phyloP scores from a whole-genome alignment of 2,797 vertebrate genomes.

The Megalops cyprinoides region DNA sequence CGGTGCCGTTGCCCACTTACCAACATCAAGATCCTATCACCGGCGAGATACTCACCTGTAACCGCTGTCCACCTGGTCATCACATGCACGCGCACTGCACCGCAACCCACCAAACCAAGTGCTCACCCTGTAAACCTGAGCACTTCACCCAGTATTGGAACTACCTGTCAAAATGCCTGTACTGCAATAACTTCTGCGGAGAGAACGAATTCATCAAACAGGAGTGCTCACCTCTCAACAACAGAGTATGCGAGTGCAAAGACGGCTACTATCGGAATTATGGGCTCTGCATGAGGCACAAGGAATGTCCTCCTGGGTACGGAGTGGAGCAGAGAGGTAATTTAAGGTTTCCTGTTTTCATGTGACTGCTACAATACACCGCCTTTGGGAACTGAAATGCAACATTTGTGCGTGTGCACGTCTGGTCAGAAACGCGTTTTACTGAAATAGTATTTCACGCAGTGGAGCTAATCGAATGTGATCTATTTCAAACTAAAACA shows the following conservation, averaged over 20 bases:
- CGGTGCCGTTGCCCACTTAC: conserved; percentile 42
- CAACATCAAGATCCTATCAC: conserved; percentile 34
- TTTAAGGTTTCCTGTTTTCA: not conserved
- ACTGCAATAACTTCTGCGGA: conserved; percentile 65
- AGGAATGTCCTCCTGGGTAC: conserved; percentile 53
- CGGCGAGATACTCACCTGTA: conserved; percentile 49
- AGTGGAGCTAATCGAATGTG: too few relatives aligned
- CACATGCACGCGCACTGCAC: conserved; percentile 62
- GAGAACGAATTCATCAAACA: conserved; percentile 61
- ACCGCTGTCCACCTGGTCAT: conserved; percentile 59
- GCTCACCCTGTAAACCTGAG: conserved; percentile 41
- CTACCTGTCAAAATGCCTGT: conserved; percentile 70
- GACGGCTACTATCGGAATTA: conserved; percentile 54
- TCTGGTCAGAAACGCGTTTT: too few relatives aligned
- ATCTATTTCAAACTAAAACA: not conserved
- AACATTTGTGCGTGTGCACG: too few relatives aligned
- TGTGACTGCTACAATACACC: not conserved
- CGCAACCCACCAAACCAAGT: conserved; percentile 53
- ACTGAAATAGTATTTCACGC: too few relatives aligned
- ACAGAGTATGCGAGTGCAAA: conserved; percentile 71
- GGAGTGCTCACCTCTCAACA: conserved; percentile 58
- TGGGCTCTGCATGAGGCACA: conserved; percentile 63
- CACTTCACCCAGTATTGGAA: conserved; percentile 72
- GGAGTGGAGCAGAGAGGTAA: conserved; percentile 63
- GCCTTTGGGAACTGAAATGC: not conserved